phyloP scores from a whole-genome alignment of 35 echinoderm and acorn worm genomes.

The Lytechinus pictus region DNA sequence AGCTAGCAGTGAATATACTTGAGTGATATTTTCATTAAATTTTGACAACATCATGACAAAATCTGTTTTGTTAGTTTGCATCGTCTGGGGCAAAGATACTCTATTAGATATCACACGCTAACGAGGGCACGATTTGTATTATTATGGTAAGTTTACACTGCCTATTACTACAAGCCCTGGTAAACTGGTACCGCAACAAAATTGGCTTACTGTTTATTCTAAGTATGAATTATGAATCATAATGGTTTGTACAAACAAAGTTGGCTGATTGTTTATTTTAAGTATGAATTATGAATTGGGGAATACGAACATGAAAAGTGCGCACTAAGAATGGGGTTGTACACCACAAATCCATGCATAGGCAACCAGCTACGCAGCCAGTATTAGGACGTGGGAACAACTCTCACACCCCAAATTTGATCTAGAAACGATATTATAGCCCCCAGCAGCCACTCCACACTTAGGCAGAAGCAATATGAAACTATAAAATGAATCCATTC shows the following conservation, averaged over 20 bases:
- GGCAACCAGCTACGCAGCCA: background rate
- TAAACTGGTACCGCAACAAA: background rate
- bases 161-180: background rate
- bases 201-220: background rate
- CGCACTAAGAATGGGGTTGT: background rate
- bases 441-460: background rate
- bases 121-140: too few relatives aligned
- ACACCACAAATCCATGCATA: background rate
- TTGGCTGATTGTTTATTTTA: too few relatives aligned
- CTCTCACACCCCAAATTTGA: background rate
- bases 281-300: background rate
- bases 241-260: too few relatives aligned
- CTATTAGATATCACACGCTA: too few relatives aligned
- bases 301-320: background rate
- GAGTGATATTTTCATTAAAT: background rate
- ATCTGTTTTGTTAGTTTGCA: background rate
- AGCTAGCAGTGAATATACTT: too few relatives aligned
- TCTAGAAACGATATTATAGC: background rate
- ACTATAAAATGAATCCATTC: conserved; percentile 17
- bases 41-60: background rate
- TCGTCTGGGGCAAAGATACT: too few relatives aligned
- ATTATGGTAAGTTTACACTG: background rate
- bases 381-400: background rate
- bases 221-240: too few relatives aligned
- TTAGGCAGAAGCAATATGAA: background rate